Evolutionary conservation across 2,113 vertebrate genomes (phyloP).

Genomic region (Monopterus albus): DNA sequence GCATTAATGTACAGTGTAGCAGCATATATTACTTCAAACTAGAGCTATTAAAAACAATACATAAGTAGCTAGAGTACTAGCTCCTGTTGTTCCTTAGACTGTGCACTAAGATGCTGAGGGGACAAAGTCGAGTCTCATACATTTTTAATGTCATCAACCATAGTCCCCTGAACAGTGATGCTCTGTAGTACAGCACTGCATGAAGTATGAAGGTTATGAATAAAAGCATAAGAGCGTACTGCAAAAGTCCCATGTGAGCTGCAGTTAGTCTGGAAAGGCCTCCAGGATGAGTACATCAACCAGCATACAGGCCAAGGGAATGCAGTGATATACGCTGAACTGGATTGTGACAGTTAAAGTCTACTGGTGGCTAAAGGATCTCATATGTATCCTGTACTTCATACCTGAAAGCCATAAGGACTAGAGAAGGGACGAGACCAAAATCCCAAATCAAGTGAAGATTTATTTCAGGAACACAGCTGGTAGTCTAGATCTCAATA

Average conservation of each 20-base stretch:
- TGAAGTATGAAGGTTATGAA: constrained; percentile 17
- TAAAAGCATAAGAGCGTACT: constrained; percentile 31
- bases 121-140: constrained; percentile 23
- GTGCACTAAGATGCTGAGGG: constrained; percentile 1
- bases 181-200: background rate
- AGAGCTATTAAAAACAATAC: constrained; percentile 12
- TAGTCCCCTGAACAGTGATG: constrained; percentile 14
- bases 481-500: background rate
- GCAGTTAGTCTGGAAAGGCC: no score
- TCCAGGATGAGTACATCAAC: constrained; percentile 19
- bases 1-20: no score
- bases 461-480: background rate
- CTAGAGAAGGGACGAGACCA: no score
- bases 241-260: constrained; percentile 29
- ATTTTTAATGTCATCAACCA: constrained; percentile 42
- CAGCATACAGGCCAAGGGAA: background rate
- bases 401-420: background rate
- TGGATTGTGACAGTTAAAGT: background rate
- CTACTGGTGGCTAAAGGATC: background rate
- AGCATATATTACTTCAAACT: background rate
- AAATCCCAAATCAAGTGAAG: background rate
- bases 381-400: background rate
- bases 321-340: background rate
- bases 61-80: background rate
- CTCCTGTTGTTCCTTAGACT: constrained; percentile 3